A percentile compares a stretch with the other conserved stretches of the same genome.
These are phyloP conservation scores for Apistogramma diplotaenia DNA, from an alignment of 2,113 vertebrate genomes.

Conservation along the genomic window DNA sequence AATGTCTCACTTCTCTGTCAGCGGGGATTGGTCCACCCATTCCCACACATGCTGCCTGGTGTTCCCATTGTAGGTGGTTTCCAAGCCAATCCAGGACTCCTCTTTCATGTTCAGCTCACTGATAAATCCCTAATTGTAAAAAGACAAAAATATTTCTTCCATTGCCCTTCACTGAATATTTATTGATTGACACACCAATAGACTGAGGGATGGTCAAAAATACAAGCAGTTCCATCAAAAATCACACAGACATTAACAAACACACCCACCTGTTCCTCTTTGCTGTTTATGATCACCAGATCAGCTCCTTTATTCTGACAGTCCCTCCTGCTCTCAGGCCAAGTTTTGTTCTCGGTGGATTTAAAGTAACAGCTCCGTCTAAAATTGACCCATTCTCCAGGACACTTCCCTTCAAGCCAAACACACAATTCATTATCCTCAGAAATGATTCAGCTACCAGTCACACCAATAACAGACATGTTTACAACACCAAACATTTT, in stretches of 20 bases:
- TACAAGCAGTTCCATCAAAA: neutral
- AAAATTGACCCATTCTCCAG: neutral
- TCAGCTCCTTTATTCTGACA: neutral
- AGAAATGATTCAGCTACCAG: no score
- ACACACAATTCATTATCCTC: neutral
- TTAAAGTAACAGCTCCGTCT: conserved; percentile 1
- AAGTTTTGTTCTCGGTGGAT: neutral
- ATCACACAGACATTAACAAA: neutral
- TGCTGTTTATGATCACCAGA: conserved; percentile 11
- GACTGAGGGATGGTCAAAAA: neutral
- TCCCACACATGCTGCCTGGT: neutral
- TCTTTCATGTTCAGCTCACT: neutral
- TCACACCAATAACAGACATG: no score
- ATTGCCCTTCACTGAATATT: neutral
- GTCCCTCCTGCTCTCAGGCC: accelerated
- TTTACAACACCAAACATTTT: no score
- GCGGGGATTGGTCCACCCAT: neutral
- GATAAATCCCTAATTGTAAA: neutral
- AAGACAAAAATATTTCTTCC: neutral
- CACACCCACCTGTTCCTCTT: neutral
- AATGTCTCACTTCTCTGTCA: neutral
- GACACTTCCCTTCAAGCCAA: neutral
- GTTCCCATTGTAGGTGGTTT: neutral
- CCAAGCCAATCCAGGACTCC: neutral
- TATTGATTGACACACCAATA: neutral